Base-by-base conservation (phyloP, 23 tunicate species). In the Trididemnum clinides region DNA sequence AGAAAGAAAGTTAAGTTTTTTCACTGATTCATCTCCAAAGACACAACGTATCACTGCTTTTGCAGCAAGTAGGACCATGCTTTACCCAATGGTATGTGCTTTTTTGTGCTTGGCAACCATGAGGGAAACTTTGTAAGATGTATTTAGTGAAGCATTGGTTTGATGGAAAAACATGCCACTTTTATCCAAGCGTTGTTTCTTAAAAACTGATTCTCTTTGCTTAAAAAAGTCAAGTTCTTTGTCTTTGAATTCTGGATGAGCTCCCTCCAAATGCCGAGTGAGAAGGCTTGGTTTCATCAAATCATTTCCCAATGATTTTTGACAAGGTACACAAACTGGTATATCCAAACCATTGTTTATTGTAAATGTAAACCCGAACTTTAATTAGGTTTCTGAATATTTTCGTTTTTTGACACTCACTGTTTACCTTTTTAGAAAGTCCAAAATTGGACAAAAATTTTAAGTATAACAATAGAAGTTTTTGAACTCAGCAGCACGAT, bases 21-120 rank as follows among this genome's bases (percentile, higher is more conserved):
- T 29, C 77, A 71, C 44, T 71, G 77, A 71, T 71, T 71, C 77
- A 25, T 33, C 77, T 71, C 19, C 39, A 71, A 25, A 71, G 77
- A 71, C 77, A 62, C 69, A n/a, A 62, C 69, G n/a, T 62, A 62
- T 23, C 69, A 62, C n/a, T 62, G n/a, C 23, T 62, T 15, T 62
- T 62, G 69, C 23, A 62, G 25, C 69, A 62, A 23, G 69, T 62
- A 12, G 69, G 69, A 62, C 69, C 69, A 15, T n/a, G 69, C n/a
- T 62, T 62, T 62, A 4, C 69, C 69, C 69, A 12, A 62, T 49
- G 54, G 54, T 62, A 62, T 62, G 69, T 62, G 69, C 69, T 62
- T 62, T 62, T 62, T 62, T 62, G 15, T 62, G 69, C 69, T 62
- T 62, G 69, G 69, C 69, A 62, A 62, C n/a, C 23, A 62, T 62